These are phyloP conservation scores for Sander lucioperca DNA, from an alignment of 2,113 vertebrate species.

Conservation along the genomic window DNA sequence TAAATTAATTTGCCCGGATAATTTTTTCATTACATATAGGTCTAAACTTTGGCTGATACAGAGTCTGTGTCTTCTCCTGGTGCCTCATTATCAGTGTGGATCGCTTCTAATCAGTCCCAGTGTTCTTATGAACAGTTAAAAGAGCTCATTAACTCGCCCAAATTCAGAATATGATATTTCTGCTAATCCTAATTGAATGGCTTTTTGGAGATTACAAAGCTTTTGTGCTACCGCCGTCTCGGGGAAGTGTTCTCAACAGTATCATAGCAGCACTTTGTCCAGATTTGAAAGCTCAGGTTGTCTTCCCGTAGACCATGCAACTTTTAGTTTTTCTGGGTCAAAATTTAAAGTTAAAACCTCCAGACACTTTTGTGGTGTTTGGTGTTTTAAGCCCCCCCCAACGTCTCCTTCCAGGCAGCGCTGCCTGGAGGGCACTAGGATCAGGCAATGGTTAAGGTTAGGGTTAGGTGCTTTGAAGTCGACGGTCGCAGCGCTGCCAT, in stretches of 20 bases:
- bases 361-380: too few relatives aligned
- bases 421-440: too few relatives aligned
- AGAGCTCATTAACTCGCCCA: not conserved
- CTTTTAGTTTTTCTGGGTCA: too few relatives aligned
- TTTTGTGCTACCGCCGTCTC: not conserved
- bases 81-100: not conserved
- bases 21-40: not conserved
- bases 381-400: too few relatives aligned
- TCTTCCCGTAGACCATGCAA: too few relatives aligned
- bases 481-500: too few relatives aligned
- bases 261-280: not conserved
- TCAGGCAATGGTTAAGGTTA: too few relatives aligned
- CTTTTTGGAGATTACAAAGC: not conserved
- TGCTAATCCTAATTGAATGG: not conserved
- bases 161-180: not conserved
- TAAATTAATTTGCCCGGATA: not conserved
- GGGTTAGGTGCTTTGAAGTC: too few relatives aligned
- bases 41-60: not conserved
- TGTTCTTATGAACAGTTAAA: not conserved
- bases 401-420: too few relatives aligned
- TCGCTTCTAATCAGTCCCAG: constrained; percentile 1
- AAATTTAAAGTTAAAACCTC: too few relatives aligned
- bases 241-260: not conserved
- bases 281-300: not conserved
- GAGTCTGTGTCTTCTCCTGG: not conserved